A percentile compares a stretch with the other conserved stretches of the same genome.
Evolutionary conservation across 2,888 invertebrate genomes (phyloP).

Genomic region (Brachyopa scutellaris): DNA sequence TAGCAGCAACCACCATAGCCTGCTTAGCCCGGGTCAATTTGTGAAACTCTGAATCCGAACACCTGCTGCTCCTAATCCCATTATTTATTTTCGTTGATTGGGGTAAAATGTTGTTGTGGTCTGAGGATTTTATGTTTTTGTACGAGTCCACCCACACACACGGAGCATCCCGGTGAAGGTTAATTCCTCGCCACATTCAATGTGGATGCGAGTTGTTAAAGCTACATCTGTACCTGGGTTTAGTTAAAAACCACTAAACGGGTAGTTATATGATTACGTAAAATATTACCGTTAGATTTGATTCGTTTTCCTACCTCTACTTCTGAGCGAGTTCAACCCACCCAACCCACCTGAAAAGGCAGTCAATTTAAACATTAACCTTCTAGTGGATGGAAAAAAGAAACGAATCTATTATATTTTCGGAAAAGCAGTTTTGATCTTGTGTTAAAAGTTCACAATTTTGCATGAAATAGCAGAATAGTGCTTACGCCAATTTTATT

Average conservation of each 20-base stretch:
- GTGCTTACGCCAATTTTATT: too few species aligned
- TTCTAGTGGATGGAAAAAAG: too few species aligned
- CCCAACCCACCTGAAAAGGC: too few species aligned
- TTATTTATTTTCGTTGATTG: slow-evolving; percentile 71
- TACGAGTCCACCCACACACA: neutral
- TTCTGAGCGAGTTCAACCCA: too few species aligned
- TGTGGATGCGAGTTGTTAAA: slow-evolving; percentile 43
- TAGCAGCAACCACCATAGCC: slow-evolving; percentile 51
- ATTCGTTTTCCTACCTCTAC: neutral
- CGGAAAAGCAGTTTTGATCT: too few species aligned
- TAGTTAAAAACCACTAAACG: slow-evolving; percentile 61
- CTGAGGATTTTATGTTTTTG: slow-evolving; percentile 57
- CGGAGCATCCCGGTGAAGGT: slow-evolving; percentile 41
- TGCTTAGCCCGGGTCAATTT: slow-evolving; percentile 70
- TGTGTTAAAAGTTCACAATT: too few species aligned
- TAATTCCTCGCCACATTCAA: slow-evolving; percentile 47
- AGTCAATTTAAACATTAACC: too few species aligned
- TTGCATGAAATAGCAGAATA: too few species aligned
- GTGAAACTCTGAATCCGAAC: slow-evolving; percentile 68
- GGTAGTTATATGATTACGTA: slow-evolving; percentile 37
- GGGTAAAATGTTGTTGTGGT: slow-evolving; percentile 70
- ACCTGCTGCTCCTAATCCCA: slow-evolving; percentile 72
- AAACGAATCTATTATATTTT: too few species aligned
- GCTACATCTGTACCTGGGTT: slow-evolving; percentile 34
- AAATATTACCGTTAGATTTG: slow-evolving; percentile 16